phyloP scores from a whole-genome alignment of 2,113 vertebrate species.

The Platanista minor region DNA sequence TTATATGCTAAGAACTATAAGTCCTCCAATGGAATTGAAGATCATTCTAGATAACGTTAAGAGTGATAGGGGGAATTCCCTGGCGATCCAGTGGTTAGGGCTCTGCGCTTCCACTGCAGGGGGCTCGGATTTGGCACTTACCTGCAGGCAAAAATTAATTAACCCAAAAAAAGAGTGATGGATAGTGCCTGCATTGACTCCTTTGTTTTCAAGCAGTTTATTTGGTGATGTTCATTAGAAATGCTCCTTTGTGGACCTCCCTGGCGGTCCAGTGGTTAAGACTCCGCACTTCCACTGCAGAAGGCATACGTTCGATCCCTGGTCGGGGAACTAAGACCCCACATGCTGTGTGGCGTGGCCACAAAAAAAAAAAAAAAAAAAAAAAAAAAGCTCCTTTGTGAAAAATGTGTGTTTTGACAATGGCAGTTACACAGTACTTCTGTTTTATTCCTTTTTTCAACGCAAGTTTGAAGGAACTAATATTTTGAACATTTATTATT shows the following conservation, averaged over 20 bases:
- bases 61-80: neutral
- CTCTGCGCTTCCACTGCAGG: neutral
- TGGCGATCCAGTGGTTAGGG: neutral
- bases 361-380: too few relatives aligned
- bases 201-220: neutral
- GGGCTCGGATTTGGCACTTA: neutral
- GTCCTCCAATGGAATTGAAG: neutral
- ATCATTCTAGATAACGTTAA: neutral
- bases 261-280: neutral
- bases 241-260: neutral
- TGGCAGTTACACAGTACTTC: neutral
- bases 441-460: neutral
- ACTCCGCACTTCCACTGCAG: neutral
- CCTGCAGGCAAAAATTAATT: too few relatives aligned
- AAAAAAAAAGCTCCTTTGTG: neutral
- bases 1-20: neutral
- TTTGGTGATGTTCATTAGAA: neutral
- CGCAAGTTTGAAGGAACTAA: neutral
- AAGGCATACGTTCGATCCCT: neutral
- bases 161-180: neutral
- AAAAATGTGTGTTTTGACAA: neutral
- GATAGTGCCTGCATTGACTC: neutral
- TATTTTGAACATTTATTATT: conserved; percentile 12
- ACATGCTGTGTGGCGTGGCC: neutral
- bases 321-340: neutral